Percentiles rank a stretch among this genome's conserved stretches.
Conservation (phyloP, 2,797 vertebrate species). For the Intellagama lesueurii region DNA sequence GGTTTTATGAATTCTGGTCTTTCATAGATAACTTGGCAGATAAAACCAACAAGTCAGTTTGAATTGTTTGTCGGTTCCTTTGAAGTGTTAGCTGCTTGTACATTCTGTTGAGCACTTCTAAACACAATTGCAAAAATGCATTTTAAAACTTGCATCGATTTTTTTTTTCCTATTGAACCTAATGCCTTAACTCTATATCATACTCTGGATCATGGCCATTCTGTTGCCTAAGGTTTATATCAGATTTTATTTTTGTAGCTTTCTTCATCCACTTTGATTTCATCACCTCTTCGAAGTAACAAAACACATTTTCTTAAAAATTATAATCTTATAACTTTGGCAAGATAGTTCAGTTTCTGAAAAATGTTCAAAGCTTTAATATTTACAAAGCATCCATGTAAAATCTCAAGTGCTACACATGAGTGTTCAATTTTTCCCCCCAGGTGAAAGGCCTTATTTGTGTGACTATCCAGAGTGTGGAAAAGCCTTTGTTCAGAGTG, state of each 20-base stretch:
- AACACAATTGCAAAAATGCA: background rate
- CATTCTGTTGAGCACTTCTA: background rate
- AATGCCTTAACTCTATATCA: background rate
- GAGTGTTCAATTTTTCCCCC: constrained; percentile 8
- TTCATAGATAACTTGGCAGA: background rate
- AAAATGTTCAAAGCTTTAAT: background rate
- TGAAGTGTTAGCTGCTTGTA: background rate
- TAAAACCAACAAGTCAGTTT: background rate
- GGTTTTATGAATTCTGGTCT: background rate
- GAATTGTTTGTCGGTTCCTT: background rate
- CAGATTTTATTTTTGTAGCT: background rate
- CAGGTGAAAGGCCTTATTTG: constrained; percentile 96
- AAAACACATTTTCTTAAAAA: background rate
- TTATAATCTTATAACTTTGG: background rate
- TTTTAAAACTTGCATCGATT: background rate
- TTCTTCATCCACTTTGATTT: no score
- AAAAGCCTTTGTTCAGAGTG: constrained; percentile 98
- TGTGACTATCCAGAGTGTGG: constrained; percentile 98
- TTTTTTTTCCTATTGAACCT: background rate
- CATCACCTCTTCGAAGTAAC: background rate
- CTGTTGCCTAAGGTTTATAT: background rate
- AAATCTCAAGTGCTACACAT: background rate
- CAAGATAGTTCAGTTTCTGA: background rate
- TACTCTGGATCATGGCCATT: background rate
- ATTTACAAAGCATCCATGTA: background rate